phyloP scores from a whole-genome alignment of 2,888 invertebrate species.

The Subacronicta megacephala region DNA sequence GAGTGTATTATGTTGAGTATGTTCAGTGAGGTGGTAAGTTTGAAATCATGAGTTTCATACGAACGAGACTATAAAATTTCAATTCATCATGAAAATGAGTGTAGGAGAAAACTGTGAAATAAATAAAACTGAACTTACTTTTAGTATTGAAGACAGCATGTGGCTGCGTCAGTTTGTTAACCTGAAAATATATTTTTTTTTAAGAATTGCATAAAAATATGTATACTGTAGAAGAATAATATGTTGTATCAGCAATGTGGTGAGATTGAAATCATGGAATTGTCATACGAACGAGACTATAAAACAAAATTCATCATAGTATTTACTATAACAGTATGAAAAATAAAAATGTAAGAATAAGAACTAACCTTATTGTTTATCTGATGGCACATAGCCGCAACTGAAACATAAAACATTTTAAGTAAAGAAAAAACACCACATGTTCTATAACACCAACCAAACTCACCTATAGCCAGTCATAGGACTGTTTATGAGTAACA shows the following conservation, averaged over 20 bases:
- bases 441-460: slow-evolving; percentile 66
- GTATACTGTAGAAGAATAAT: too few species aligned
- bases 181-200: too few species aligned
- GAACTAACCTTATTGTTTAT: slow-evolving; percentile 47
- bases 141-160: background rate
- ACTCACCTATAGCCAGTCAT: slow-evolving; percentile 78
- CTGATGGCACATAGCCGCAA: slow-evolving; percentile 31
- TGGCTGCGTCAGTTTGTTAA: too few species aligned
- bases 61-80: slow-evolving; percentile 70
- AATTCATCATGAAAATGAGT: slow-evolving; percentile 65
- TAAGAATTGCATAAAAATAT: too few species aligned
- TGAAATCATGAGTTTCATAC: slow-evolving; percentile 77
- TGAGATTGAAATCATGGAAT: slow-evolving; percentile 75
- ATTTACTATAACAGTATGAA: background rate
- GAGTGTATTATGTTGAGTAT: background rate
- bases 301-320: slow-evolving; percentile 71
- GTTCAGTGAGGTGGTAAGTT: slow-evolving; percentile 72
- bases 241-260: slow-evolving; percentile 59
- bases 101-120: too few species aligned
- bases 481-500: slow-evolving; percentile 64
- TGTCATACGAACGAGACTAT: slow-evolving; percentile 85
- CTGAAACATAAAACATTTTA: slow-evolving; percentile 83
- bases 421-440: slow-evolving; percentile 81
- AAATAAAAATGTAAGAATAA: background rate
- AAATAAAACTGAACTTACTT: slow-evolving; percentile 28